Conservation (phyloP, 2,888 invertebrate genomes). For the Nomada hirtipes region DNA sequence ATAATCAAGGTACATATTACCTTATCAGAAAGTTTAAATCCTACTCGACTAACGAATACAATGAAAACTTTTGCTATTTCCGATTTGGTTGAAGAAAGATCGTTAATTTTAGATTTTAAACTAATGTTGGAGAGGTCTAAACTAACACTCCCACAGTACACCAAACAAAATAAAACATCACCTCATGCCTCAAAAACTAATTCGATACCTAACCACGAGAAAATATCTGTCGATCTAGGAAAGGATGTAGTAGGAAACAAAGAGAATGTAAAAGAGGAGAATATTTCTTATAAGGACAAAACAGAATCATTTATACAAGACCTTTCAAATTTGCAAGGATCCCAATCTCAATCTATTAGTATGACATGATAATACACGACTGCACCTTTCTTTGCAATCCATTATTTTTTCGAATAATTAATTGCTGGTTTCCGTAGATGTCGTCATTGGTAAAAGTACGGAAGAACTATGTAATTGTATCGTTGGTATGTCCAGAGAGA, state of each 20-base stretch:
- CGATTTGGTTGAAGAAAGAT: neutral
- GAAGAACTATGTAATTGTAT: constrained; percentile 79
- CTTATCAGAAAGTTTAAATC: neutral
- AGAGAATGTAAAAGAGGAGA: constrained; percentile 46
- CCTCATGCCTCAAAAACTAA: constrained; percentile 4
- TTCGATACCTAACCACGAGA: constrained; percentile 19
- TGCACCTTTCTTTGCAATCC: neutral
- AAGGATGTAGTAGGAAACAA: constrained; percentile 39
- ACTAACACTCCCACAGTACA: constrained; percentile 20
- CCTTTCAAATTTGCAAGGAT: constrained; percentile 16
- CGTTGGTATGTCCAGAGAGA: constrained; percentile 76
- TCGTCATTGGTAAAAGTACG: constrained; percentile 75
- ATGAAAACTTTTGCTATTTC: neutral
- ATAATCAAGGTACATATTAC: constrained; percentile 33
- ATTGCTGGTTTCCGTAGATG: constrained; percentile 60
- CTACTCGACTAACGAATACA: neutral
- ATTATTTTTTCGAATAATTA: neutral
- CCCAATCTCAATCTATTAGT: constrained; percentile 46
- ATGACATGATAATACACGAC: constrained; percentile 24
- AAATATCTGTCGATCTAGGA: constrained; percentile 12
- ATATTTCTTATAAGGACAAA: constrained; percentile 49
- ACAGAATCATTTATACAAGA: constrained; percentile 20
- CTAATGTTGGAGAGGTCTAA: constrained; percentile 37
- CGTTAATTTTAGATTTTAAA: constrained; percentile 40
- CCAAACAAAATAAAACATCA: constrained; percentile 6